Conservation (phyloP, 2,888 invertebrate species). For the Polymixis lichenea region DNA sequence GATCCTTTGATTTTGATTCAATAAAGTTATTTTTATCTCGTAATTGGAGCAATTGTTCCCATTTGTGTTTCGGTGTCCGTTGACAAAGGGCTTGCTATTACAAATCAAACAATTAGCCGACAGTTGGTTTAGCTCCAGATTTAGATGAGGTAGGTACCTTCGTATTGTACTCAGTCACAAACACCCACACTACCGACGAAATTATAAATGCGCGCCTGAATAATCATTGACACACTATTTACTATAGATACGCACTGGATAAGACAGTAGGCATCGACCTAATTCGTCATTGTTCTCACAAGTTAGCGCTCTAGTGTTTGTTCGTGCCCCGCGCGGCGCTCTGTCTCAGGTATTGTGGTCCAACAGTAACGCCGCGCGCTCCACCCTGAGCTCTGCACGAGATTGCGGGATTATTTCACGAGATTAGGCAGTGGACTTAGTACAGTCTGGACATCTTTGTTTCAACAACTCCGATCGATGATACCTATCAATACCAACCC, state of each 20-base stretch:
- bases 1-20: no score
- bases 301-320: background rate
- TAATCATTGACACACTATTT: background rate
- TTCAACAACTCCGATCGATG: background rate
- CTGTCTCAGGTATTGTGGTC: slow-evolving; percentile 3
- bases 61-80: background rate
- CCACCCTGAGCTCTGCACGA: background rate
- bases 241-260: background rate
- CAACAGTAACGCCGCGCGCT: background rate
- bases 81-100: background rate
- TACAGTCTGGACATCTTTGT: background rate
- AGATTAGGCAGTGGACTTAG: slow-evolving; percentile 2
- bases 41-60: no score
- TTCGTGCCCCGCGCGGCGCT: background rate
- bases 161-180: background rate
- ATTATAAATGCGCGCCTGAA: background rate
- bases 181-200: background rate
- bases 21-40: no score
- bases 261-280: background rate
- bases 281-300: slow-evolving; percentile 8
- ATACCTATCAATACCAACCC: background rate
- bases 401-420: slow-evolving; percentile 6
- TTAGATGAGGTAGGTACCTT: background rate
- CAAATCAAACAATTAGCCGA: background rate
- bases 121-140: background rate